Conservation (phyloP, 2,113 vertebrate genomes). For the Perccottus glenii region DNA sequence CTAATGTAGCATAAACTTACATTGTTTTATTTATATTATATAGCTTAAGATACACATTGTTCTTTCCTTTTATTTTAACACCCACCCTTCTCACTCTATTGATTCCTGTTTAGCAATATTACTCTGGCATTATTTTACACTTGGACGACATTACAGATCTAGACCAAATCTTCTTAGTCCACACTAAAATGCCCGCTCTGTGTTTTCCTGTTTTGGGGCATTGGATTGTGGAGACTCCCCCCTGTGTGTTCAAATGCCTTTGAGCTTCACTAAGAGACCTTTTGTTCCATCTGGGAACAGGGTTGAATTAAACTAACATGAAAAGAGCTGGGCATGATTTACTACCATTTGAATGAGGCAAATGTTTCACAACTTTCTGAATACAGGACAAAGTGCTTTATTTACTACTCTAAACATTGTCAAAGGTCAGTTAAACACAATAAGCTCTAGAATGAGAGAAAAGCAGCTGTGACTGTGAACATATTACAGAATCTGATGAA, state of each 20-base stretch:
- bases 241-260: not conserved
- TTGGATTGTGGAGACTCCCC: too few relatives aligned
- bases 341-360: not conserved
- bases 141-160: too few relatives aligned
- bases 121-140: too few relatives aligned
- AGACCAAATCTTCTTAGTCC: too few relatives aligned
- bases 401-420: slow-evolving; percentile 26
- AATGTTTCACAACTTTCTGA: slow-evolving; percentile 1
- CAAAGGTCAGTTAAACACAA: slow-evolving; percentile 3
- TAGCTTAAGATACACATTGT: too few relatives aligned
- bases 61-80: too few relatives aligned
- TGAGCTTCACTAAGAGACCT: slow-evolving; percentile 21
- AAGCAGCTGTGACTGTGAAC: not conserved
- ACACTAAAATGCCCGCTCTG: too few relatives aligned
- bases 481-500: not conserved
- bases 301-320: not conserved
- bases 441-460: slow-evolving; percentile 1
- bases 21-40: too few relatives aligned
- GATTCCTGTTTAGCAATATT: too few relatives aligned
- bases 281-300: slow-evolving; percentile 39
- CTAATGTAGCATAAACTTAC: too few relatives aligned
- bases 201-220: too few relatives aligned
- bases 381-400: slow-evolving; percentile 38
- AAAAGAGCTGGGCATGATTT: slow-evolving; percentile 1
- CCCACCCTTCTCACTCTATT: too few relatives aligned